Conservation (phyloP, 2,888 invertebrate species). For the Agrotis puta region DNA sequence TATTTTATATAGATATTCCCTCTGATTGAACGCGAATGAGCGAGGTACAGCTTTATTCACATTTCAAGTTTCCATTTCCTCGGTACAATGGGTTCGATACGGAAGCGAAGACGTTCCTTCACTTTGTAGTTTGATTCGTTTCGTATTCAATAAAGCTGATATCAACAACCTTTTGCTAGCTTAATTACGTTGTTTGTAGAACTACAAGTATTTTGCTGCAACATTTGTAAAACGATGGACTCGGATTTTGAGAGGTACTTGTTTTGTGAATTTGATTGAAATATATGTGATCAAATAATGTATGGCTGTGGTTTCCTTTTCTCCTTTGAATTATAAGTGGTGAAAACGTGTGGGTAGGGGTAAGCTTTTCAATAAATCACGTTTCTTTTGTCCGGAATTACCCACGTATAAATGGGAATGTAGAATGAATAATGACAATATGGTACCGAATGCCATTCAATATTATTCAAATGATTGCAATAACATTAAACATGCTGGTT, state of each 20-base stretch:
- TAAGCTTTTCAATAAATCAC: constrained; percentile 44
- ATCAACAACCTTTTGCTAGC: constrained; percentile 32
- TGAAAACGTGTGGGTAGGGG: constrained; percentile 26
- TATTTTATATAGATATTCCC: constrained; percentile 42
- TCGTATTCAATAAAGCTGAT: constrained; percentile 57
- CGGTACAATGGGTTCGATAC: constrained; percentile 52
- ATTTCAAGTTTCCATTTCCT: constrained; percentile 66
- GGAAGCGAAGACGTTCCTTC: constrained; percentile 60
- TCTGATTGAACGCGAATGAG: constrained; percentile 60
- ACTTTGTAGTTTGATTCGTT: constrained; percentile 63
- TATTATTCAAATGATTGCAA: constrained; percentile 50
- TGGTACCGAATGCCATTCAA: constrained; percentile 18
- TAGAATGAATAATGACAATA: constrained; percentile 42
- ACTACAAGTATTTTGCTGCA: constrained; percentile 21
- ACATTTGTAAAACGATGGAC: constrained; percentile 11
- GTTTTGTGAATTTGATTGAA: constrained; percentile 41
- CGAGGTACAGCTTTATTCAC: constrained; percentile 59
- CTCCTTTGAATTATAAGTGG: constrained; percentile 35
- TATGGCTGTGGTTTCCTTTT: constrained; percentile 38
- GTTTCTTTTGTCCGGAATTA: constrained; percentile 39
- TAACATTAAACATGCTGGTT: constrained; percentile 54
- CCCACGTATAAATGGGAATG: constrained; percentile 38
- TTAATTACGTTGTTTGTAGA: constrained; percentile 37
- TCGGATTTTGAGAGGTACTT: constrained; percentile 10
- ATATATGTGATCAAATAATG: constrained; percentile 52